A percentile compares a stretch with the other conserved stretches of the same genome.
Conservation (phyloP, 2,113 vertebrate species). For the Lasiurus borealis region DNA sequence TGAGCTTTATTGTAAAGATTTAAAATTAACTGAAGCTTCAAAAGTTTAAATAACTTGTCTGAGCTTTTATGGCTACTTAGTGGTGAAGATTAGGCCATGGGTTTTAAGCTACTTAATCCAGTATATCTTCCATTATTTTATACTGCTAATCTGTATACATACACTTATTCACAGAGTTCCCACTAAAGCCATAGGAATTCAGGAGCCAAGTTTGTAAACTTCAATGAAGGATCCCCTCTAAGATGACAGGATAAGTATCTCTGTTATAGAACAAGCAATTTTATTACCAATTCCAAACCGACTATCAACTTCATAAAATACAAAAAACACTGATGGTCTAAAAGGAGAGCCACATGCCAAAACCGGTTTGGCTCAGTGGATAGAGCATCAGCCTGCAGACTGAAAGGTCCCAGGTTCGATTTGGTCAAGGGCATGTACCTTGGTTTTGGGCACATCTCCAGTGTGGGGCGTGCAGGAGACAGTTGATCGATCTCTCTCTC, state of each 20-base stretch:
- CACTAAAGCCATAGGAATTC: neutral
- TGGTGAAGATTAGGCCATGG: neutral
- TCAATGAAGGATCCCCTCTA: neutral
- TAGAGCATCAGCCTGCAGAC: too few species aligned
- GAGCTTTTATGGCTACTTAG: neutral
- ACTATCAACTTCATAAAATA: conserved; percentile 19
- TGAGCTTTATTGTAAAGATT: neutral
- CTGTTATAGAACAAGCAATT: conserved; percentile 60
- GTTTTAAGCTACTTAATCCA: neutral
- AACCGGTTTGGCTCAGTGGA: too few species aligned
- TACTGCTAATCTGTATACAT: neutral
- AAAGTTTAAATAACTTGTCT: neutral
- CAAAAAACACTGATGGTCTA: neutral
- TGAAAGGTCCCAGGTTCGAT: too few species aligned
- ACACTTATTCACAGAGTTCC: neutral
- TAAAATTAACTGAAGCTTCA: neutral
- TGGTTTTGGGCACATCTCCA: too few species aligned
- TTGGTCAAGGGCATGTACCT: too few species aligned
- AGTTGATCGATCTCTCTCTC: too few species aligned
- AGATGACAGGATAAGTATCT: neutral
- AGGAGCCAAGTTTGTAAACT: neutral
- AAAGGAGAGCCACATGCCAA: neutral
- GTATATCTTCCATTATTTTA: neutral
- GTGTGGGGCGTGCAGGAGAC: too few species aligned
- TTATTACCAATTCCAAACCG: conserved; percentile 63